Evolutionary conservation across 2,113 vertebrate genomes (phyloP).

Genomic region (Notarius quadriscutis): DNA sequence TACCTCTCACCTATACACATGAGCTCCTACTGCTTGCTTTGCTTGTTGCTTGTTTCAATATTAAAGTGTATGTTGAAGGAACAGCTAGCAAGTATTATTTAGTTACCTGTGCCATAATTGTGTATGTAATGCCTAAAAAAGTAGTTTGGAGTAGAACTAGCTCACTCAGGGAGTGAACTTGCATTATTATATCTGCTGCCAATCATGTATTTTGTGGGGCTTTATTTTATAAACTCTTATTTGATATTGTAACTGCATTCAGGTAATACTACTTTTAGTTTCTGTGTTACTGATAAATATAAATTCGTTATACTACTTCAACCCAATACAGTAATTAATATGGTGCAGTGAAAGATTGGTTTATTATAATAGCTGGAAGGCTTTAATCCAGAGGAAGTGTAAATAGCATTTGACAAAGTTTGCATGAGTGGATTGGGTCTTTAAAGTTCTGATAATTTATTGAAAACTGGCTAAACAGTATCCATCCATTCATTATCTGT

Average conservation of each 20-base stretch:
- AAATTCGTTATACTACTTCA: background rate
- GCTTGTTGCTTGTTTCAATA: background rate
- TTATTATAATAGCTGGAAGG: background rate
- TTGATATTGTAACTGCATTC: background rate
- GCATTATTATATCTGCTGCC: constrained; percentile 22
- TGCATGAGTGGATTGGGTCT: background rate
- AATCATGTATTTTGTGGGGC: background rate
- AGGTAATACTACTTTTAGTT: background rate
- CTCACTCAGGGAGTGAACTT: constrained; percentile 7
- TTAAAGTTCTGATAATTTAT: background rate
- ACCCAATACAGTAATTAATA: background rate
- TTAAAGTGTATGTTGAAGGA: background rate
- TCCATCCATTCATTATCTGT: too few species aligned
- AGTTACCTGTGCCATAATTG: background rate
- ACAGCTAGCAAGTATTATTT: background rate
- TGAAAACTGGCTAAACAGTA: background rate
- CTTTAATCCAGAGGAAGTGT: background rate
- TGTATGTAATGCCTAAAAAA: constrained; percentile 14
- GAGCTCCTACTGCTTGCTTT: background rate
- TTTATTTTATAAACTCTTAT: constrained; percentile 2
- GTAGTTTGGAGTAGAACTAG: background rate
- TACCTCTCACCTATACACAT: constrained; percentile 19
- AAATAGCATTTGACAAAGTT: background rate
- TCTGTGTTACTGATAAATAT: background rate
- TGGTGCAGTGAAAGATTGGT: background rate